Evolutionary conservation across 2,888 invertebrate genomes (phyloP).

Genomic region (Drosophila buzzatii): DNA sequence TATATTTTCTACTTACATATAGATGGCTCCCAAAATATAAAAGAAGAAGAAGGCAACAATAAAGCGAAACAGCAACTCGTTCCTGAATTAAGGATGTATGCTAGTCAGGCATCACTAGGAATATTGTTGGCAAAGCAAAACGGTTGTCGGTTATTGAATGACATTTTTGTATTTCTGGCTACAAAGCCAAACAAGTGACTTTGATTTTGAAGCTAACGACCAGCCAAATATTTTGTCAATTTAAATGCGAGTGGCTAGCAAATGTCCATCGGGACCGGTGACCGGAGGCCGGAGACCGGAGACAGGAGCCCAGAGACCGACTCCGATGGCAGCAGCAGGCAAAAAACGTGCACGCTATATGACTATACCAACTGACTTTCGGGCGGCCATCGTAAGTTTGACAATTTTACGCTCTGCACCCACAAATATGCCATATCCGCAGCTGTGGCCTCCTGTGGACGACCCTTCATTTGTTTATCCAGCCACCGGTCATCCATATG

Average conservation of each 20-base stretch:
- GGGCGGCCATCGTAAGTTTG: conserved; percentile 71
- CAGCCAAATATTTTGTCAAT: conserved; percentile 77
- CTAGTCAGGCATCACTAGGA: background rate
- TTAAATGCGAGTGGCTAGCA: conserved; percentile 65
- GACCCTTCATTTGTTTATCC: conserved; percentile 75
- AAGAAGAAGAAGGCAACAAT: no score
- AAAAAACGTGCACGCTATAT: conserved; percentile 48
- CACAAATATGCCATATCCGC: conserved; percentile 69
- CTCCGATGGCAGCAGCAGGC: conserved; percentile 30
- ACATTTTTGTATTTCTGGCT: conserved; percentile 20
- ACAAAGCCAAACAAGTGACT: conserved; percentile 28
- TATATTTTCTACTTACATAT: no score
- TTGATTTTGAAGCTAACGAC: conserved; percentile 54
- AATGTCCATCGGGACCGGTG: conserved; percentile 4
- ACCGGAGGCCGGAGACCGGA: background rate
- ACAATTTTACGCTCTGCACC: conserved; percentile 70
- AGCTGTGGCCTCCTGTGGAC: conserved; percentile 62
- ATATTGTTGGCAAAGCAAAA: conserved; percentile 1
- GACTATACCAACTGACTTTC: conserved; percentile 72
- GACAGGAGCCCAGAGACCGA: background rate
- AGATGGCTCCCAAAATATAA: no score
- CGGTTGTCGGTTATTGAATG: conserved; percentile 30
- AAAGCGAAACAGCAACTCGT: background rate
- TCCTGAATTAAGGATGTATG: background rate
- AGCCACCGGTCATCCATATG: conserved; percentile 26